A percentile compares a stretch with the other conserved stretches of the same genome.
phyloP scores from a whole-genome alignment of 2,113 vertebrate species.

The Xyliphius kryptos region DNA sequence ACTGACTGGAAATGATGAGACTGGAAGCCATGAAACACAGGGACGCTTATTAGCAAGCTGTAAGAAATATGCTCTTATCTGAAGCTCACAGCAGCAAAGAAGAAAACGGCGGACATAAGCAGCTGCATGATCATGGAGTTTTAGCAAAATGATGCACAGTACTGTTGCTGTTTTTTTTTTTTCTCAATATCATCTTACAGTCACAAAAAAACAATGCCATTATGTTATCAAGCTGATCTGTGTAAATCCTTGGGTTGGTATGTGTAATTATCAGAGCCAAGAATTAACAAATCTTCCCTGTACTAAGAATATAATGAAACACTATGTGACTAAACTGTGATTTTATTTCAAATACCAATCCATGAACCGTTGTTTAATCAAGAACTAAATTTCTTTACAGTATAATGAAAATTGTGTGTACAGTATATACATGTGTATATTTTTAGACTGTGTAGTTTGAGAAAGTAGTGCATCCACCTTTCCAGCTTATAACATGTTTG shows the following conservation, averaged over 20 bases:
- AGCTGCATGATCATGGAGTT: not conserved
- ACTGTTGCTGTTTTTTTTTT: not conserved
- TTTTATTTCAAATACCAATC: not conserved
- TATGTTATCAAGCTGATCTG: not conserved
- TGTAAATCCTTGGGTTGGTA: not conserved
- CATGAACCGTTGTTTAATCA: not conserved
- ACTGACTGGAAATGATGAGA: conserved; percentile 11
- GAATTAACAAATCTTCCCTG: not conserved
- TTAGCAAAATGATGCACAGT: not conserved
- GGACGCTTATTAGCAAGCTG: conserved; percentile 16
- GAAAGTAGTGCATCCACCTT: not conserved
- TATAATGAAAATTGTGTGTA: not conserved
- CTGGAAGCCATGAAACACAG: conserved; percentile 15
- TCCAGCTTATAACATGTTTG: not conserved
- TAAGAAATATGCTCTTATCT: conserved; percentile 15
- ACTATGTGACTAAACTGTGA: not conserved
- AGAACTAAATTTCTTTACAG: not conserved
- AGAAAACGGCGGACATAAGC: not conserved
- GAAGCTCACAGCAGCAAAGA: not conserved
- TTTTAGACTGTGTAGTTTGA: not conserved
- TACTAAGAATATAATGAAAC: not conserved
- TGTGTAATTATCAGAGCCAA: not conserved
- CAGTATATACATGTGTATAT: not conserved
- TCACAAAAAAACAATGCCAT: too few relatives aligned
- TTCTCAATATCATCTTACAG: not conserved